Evolutionary conservation across 2,113 vertebrate species (phyloP).

Genomic region (Nothoprocta perdicaria): DNA sequence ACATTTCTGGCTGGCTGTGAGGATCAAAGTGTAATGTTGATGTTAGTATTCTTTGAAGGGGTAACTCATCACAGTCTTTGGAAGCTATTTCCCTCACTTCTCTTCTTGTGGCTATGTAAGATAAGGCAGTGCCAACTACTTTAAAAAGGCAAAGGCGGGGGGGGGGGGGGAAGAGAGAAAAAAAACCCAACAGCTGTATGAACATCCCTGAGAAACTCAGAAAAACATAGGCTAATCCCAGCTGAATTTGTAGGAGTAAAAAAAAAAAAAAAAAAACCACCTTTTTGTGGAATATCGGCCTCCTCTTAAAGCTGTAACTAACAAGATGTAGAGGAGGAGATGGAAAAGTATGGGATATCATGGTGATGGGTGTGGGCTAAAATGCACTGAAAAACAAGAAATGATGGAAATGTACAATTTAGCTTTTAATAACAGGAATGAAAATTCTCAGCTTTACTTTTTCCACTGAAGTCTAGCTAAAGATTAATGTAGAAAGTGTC

Average conservation of each 20-base stretch:
- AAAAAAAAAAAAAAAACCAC: not conserved
- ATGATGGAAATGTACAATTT: not conserved
- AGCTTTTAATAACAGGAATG: not conserved
- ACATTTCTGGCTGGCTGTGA: conserved; percentile 1
- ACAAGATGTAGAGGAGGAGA: not conserved
- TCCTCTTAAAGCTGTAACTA: not conserved
- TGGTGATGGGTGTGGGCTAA: not conserved
- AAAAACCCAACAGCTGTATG: not conserved
- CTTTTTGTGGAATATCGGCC: not conserved
- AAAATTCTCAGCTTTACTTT: not conserved
- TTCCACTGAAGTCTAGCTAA: not conserved
- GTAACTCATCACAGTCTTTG: conserved; percentile 2
- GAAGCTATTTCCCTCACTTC: not conserved
- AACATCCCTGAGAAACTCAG: not conserved
- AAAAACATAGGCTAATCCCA: not conserved
- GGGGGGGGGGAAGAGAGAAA: not conserved
- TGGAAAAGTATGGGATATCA: not conserved
- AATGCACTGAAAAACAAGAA: not conserved
- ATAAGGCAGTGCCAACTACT: conserved; percentile 26
- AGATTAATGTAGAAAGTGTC: not conserved
- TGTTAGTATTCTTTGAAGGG: conserved; percentile 21
- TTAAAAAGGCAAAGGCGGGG: conserved; percentile 9
- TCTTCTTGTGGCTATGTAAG: not conserved
- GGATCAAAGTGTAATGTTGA: conserved; percentile 37
- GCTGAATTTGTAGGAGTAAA: not conserved